Base-by-base conservation (phyloP, 2,888 invertebrate genomes). In the Lasioglossum lativentre region DNA sequence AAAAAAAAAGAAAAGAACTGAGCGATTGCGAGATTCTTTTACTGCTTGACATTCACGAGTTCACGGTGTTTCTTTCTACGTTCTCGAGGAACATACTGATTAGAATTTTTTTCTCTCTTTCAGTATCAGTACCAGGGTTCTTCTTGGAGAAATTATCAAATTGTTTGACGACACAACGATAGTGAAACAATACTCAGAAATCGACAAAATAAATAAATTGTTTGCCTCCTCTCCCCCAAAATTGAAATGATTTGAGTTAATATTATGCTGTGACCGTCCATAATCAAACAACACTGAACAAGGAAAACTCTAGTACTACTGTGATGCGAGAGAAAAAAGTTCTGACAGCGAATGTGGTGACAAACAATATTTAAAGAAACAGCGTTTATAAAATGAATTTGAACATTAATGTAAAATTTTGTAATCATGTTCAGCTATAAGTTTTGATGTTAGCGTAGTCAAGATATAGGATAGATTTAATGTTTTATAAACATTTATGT, bases 1-100 rank as follows among this genome's bases (percentile, higher is more conserved):
- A 59, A 63, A 27, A 12, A 66, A 70, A 66, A 27, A 73, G 1
- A 70, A n/a, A 52, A 38, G 45, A 85, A 75, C 68, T 19, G 70
- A 71, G 47, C 38, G 45, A 79, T 71, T 72, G 34, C 71, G 72
- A 56, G 14, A 23, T 40, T n/a, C 45, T 52, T 81, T 76, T 86
- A 86, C 86, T 70, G 80, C 14, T 85, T 86, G 81, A 86, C 77
- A 14, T 75, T 66, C 42, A 47, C 38, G 71, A 86, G 66, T 59
- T 77, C 30, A 70, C 77, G 59, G 56, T 45, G 81, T 38, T 47
- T 52, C 70, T 63, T 75, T 16, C 75, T 27, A 66, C 27, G 23
- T 42, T 86, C 19, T 68, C 47, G 59, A 42, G 47, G 59, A 75
- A 72, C 56, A 72, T 59, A 59, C 23, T 76, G 56, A 78, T 66